Evolutionary conservation across 1,140 invertebrate genomes (phyloP).

Genomic region (Caenorhabditis latens): DNA sequence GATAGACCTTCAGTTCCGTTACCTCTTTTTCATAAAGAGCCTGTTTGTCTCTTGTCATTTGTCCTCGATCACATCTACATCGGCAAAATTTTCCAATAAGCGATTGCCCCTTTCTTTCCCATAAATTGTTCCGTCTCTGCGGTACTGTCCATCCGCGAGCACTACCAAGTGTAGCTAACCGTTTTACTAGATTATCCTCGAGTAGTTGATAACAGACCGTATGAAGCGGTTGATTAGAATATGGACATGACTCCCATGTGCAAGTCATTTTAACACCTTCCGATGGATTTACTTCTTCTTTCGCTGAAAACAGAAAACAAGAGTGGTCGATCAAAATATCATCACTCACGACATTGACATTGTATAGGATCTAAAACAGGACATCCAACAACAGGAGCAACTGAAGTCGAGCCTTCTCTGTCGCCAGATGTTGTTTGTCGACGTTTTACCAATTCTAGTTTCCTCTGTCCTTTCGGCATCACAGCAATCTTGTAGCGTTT

Average conservation of each 20-base stretch:
- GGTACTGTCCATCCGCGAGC: constrained; percentile 61
- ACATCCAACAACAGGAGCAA: neutral
- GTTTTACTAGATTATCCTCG: constrained; percentile 52
- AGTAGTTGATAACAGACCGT: constrained; percentile 52
- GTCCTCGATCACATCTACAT: constrained; percentile 56
- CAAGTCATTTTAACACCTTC: constrained; percentile 60
- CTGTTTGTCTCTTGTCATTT: constrained; percentile 58
- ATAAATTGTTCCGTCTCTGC: constrained; percentile 58
- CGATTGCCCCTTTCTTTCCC: constrained; percentile 59
- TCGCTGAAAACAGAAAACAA: neutral
- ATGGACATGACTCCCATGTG: constrained; percentile 55
- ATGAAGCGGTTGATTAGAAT: constrained; percentile 49
- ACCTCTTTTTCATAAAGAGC: constrained; percentile 41
- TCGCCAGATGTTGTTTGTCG: neutral
- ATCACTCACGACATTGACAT: constrained; percentile 16
- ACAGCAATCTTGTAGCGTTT: neutral
- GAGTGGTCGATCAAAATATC: neutral
- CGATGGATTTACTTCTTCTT: constrained; percentile 13
- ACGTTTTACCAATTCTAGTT: neutral
- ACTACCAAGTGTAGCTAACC: constrained; percentile 48
- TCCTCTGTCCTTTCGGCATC: constrained; percentile 6
- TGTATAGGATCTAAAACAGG: constrained; percentile 23
- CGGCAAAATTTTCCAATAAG: constrained; percentile 50
- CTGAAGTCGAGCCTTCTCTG: neutral
- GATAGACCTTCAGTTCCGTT: neutral